phyloP scores from a whole-genome alignment of 2,797 vertebrate species.

The Okamejei kenojei region DNA sequence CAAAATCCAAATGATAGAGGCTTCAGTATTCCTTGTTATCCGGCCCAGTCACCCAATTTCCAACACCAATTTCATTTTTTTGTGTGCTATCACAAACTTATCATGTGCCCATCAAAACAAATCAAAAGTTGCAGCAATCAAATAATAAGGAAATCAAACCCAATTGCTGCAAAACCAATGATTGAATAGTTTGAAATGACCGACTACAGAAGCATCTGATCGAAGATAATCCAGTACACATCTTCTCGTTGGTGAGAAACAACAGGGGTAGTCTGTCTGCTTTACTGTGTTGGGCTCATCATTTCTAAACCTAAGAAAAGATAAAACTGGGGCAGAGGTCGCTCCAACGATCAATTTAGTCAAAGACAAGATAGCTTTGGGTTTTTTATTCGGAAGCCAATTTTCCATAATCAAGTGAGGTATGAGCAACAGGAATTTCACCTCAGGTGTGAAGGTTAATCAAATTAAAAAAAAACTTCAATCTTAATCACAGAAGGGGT shows the following conservation, averaged over 20 bases:
- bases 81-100: background rate
- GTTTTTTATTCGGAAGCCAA: background rate
- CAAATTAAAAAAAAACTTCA: background rate
- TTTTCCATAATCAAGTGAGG: background rate
- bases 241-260: background rate
- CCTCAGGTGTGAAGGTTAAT: background rate
- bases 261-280: background rate
- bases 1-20: constrained; percentile 7
- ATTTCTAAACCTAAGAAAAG: background rate
- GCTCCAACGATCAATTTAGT: background rate
- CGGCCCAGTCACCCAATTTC: background rate
- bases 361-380: background rate
- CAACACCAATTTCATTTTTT: background rate
- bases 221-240: background rate
- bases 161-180: background rate
- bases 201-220: background rate
- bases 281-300: background rate
- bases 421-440: background rate
- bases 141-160: background rate
- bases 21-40: constrained; percentile 24
- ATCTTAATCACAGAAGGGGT: background rate
- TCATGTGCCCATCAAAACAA: background rate
- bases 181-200: background rate
- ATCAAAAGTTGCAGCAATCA: background rate
- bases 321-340: background rate